Conservation (phyloP, 2,888 invertebrate species). For the Lucinisca nassula region DNA sequence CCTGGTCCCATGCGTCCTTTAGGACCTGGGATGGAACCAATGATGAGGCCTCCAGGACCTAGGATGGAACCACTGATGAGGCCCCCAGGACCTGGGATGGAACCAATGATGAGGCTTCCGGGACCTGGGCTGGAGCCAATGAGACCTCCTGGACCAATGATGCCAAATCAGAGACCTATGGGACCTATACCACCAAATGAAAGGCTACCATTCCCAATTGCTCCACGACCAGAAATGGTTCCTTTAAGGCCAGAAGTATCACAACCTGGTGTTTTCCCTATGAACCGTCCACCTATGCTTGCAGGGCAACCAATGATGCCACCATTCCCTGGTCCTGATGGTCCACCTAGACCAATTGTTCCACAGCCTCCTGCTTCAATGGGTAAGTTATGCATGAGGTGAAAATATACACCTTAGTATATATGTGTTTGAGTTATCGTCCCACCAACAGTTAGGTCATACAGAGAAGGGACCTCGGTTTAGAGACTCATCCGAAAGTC, state of each 20-base stretch:
- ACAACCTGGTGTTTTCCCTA: not conserved
- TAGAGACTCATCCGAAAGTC: too few relatives aligned
- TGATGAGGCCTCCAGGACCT: constrained; percentile 18
- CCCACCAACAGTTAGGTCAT: too few relatives aligned
- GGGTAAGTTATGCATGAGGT: not conserved
- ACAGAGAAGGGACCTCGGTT: too few relatives aligned
- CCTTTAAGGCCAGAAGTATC: constrained; percentile 1
- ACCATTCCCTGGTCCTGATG: not conserved
- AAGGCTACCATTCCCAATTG: not conserved
- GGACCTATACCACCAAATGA: not conserved
- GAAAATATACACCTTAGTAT: too few relatives aligned
- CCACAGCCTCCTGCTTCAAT: not conserved
- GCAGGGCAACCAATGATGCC: not conserved
- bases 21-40: constrained; percentile 11
- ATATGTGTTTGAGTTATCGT: too few relatives aligned
- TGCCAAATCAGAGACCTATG: constrained; percentile 18
- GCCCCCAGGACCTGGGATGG: not conserved
- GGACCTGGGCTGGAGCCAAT: too few relatives aligned
- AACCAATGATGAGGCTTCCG: constrained; percentile 21
- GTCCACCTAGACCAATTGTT: not conserved
- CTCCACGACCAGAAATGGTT: not conserved
- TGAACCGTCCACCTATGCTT: not conserved
- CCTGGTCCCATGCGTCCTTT: constrained; percentile 25
- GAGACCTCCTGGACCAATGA: constrained; percentile 40
- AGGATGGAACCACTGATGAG: too few relatives aligned